Evolutionary conservation across 2,888 invertebrate genomes (phyloP), one percentile per base, ranked within the genome.

Genomic region (Venusia cambrica): DNA sequence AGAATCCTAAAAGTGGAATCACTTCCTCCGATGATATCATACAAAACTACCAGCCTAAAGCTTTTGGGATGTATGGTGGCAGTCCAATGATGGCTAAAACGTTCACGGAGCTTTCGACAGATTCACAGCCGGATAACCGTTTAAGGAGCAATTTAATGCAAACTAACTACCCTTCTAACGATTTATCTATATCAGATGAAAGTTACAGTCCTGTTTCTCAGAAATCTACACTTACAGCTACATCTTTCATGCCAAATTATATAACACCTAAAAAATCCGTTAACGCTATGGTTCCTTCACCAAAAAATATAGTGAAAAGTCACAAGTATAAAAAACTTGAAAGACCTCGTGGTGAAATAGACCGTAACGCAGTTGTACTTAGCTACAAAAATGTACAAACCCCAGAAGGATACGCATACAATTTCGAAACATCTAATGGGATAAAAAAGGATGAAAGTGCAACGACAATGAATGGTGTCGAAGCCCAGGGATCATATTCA

Each of bases 381-480:
- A 74, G 64, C n/a, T 73, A 76, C 19, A 61, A 77, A 7, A 76
- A 72, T 25, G 28, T 52, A 5, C 51, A 68, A 4, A 67, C 63
- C 22, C 73, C 78, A 8, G 71, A 76, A 28, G 65, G 70, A 4
- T 84, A 65, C 48, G 57, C 67, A 1, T 83, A 81, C 29, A 72
- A 54, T 37, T 80, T 61, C 45, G 76, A 84, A 12, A 83, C 83
- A 1, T 80, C 81, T 2, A 81, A 85, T 45, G 79, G 78, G 5
- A 79, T 84, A 27, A 76, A 78, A 46, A 74, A 61, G 14, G 70
- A 79, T 50, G 80, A 81, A 63, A 75, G 37, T 51, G 84, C 73
- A 2, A 61, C 57, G n/a, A 55, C 72, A n/a, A 49, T 30, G 1
- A 58, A 74, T 54, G 83, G 83, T 18, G 68, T 73, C 0, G 73